Conservation (phyloP, 2,888 invertebrate genomes). For the Acleris literana region DNA sequence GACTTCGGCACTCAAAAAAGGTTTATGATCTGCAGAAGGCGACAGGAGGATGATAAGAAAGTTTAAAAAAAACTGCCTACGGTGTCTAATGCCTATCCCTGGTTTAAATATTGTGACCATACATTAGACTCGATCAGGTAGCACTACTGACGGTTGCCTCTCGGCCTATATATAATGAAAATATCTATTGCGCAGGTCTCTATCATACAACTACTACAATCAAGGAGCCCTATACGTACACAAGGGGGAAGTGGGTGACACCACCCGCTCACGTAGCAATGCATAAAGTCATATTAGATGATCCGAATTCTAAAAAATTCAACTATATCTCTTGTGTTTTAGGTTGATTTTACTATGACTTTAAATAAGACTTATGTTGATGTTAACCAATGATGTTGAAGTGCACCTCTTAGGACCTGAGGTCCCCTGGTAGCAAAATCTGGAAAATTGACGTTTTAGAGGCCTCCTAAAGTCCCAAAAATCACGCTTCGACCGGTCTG, state of each 20-base stretch:
- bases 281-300: not conserved
- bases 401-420: not conserved
- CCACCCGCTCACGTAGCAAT: not conserved
- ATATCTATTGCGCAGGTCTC: conserved; percentile 8
- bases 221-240: not conserved
- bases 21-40: too few species aligned
- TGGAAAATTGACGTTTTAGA: not conserved
- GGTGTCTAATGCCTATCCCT: too few species aligned
- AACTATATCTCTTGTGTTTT: not conserved
- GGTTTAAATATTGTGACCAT: too few species aligned
- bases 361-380: not conserved
- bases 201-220: not conserved
- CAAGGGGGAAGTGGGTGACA: conserved; percentile 4
- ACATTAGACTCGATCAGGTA: too few species aligned
- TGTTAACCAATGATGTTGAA: not conserved
- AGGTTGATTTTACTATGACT: not conserved
- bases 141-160: too few species aligned
- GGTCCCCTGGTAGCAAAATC: not conserved
- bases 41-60: too few species aligned
- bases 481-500: not conserved
- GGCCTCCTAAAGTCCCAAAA: not conserved
- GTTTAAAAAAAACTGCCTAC: too few species aligned
- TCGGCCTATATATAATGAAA: too few species aligned
- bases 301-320: not conserved
- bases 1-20: too few species aligned